A percentile compares a stretch with the other conserved stretches of the same genome.
These are phyloP conservation scores for Sweltsa coloradensis DNA, from an alignment of 1,140 invertebrate species.

Conservation along the genomic window DNA sequence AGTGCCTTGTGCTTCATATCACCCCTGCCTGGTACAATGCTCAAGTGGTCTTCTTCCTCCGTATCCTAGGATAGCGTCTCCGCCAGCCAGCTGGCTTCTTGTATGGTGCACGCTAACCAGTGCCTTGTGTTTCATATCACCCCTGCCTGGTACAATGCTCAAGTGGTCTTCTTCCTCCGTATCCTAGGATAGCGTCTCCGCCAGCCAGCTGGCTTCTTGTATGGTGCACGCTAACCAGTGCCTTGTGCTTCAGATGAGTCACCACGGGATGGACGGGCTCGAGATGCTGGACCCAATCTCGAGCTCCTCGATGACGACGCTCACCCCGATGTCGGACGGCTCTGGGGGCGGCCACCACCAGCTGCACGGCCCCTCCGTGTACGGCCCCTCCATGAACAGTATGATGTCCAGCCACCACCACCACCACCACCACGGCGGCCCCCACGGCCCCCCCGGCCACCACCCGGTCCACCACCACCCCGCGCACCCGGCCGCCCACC, in stretches of 20 bases:
- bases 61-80: no score
- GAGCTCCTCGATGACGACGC: conserved; percentile 74
- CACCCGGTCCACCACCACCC: conserved; percentile 34
- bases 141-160: no score
- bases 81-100: no score
- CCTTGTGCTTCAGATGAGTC: conserved; percentile 61
- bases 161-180: no score
- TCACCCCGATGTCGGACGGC: conserved; percentile 73
- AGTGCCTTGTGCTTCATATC: no score
- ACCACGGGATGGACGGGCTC: conserved; percentile 86
- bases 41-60: no score
- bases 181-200: no score
- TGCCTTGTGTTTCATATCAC: no score
- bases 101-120: no score
- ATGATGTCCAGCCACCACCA: conserved; percentile 53
- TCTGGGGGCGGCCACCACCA: conserved; percentile 35
- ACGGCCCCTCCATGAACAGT: conserved; percentile 67
- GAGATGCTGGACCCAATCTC: conserved; percentile 81
- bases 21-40: no score
- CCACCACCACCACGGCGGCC: conserved; percentile 52
- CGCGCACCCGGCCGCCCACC: conserved; percentile 12
- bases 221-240: no score
- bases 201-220: no score
- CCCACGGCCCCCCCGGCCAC: conserved; percentile 36
- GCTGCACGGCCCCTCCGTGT: conserved; percentile 55